A percentile compares a stretch with the other conserved stretches of the same genome.
Evolutionary conservation across 2,888 invertebrate species (phyloP).

Genomic region (Papilio gigon): DNA sequence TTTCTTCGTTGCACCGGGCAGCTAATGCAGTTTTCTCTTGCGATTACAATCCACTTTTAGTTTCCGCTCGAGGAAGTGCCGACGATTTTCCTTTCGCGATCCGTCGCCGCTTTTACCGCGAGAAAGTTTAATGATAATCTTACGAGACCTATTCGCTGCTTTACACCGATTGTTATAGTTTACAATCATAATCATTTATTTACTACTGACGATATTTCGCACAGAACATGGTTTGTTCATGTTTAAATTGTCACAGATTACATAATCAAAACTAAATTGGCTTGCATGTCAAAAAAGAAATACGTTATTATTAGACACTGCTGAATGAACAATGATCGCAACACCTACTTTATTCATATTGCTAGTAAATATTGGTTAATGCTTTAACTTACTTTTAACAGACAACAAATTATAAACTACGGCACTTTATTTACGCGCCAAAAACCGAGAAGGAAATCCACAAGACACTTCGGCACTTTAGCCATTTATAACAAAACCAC

Average conservation of each 20-base stretch:
- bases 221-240: not conserved
- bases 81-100: slow-evolving; percentile 75
- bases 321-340: no score
- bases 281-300: no score
- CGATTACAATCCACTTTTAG: slow-evolving; percentile 74
- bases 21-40: slow-evolving; percentile 70
- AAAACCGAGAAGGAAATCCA: no score
- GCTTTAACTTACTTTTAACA: not conserved
- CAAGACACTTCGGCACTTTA: no score
- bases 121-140: slow-evolving; percentile 34
- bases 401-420: no score
- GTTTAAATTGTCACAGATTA: no score
- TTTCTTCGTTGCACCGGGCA: slow-evolving; percentile 45
- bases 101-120: slow-evolving; percentile 72
- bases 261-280: no score
- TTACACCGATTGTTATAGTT: not conserved
- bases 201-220: not conserved
- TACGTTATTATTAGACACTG: no score
- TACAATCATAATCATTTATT: not conserved
- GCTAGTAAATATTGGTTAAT: not conserved
- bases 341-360: not conserved
- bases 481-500: no score
- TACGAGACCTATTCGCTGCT: slow-evolving; percentile 14
- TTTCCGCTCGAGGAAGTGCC: slow-evolving; percentile 79
- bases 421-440: no score